A percentile compares a stretch with the other conserved stretches of the same genome.
These are phyloP conservation scores for Drosophila picticornis DNA, from an alignment of 2,888 invertebrate species.

Conservation along the genomic window DNA sequence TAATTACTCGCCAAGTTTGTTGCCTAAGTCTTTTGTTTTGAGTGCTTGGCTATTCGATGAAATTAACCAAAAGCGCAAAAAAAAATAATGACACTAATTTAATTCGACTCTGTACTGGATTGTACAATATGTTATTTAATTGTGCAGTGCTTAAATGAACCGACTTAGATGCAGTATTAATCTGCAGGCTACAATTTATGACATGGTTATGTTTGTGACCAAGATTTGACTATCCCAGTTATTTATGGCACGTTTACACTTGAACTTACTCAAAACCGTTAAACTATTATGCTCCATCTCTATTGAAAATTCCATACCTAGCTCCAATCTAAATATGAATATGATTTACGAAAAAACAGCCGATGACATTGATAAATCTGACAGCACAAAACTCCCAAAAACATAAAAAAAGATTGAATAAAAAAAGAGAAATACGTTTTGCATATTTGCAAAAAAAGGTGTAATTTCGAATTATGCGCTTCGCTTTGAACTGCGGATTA, in stretches of 20 bases:
- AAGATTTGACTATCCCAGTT: background rate
- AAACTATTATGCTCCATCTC: background rate
- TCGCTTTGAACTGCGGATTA: background rate
- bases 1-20: conserved; percentile 67
- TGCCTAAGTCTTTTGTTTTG: conserved; percentile 75
- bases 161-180: conserved; percentile 1
- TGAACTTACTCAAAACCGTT: conserved; percentile 21
- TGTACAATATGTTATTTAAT: conserved; percentile 25
- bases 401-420: conserved; percentile 4
- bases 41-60: conserved; percentile 35
- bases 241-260: conserved; percentile 5
- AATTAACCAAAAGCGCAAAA: conserved; percentile 35
- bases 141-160: background rate
- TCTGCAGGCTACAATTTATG: background rate
- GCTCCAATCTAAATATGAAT: conserved; percentile 20
- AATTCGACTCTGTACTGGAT: conserved; percentile 19
- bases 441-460: conserved; percentile 9
- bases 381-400: conserved; percentile 16
- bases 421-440: conserved; percentile 12
- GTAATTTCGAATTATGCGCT: conserved; percentile 23
- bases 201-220: background rate
- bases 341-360: background rate
- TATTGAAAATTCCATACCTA: background rate
- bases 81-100: conserved; percentile 26
- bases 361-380: conserved; percentile 29